These are phyloP conservation scores for Lontra canadensis DNA, from an alignment of 2,113 vertebrate species.

Conservation along the genomic window DNA sequence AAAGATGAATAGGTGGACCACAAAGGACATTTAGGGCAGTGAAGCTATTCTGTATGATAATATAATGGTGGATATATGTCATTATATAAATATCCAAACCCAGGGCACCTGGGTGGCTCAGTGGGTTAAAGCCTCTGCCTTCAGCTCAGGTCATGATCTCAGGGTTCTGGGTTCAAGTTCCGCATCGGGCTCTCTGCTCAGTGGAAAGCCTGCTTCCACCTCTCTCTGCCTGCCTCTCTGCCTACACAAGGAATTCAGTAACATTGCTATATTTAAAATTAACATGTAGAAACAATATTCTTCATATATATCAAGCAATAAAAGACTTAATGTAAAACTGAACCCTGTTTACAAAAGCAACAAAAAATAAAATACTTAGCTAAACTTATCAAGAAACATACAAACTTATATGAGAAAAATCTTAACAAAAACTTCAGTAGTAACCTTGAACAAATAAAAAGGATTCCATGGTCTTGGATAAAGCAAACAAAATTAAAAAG, in stretches of 20 bases:
- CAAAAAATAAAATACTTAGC: background rate
- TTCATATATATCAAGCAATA: background rate
- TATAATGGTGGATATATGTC: background rate
- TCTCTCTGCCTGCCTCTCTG: too few relatives aligned
- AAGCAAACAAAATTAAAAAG: slow-evolving; percentile 1
- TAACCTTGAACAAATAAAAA: background rate
- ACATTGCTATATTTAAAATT: background rate
- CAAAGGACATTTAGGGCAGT: background rate
- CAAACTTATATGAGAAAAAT: background rate
- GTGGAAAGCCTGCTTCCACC: too few relatives aligned
- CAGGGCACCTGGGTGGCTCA: too few relatives aligned
- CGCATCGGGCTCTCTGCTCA: too few relatives aligned
- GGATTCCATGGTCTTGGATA: background rate
- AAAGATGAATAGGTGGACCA: background rate
- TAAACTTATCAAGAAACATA: background rate
- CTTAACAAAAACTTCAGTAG: background rate
- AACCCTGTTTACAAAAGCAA: background rate
- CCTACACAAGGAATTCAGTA: background rate
- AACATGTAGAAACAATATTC: background rate
- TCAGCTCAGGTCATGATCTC: too few relatives aligned
- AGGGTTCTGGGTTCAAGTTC: too few relatives aligned
- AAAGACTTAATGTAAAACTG: background rate
- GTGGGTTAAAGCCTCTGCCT: too few relatives aligned
- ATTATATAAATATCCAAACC: background rate
- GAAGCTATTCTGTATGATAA: background rate